phyloP scores from a whole-genome alignment of 2,113 vertebrate genomes.

The Sakesphorus luctuosus region DNA sequence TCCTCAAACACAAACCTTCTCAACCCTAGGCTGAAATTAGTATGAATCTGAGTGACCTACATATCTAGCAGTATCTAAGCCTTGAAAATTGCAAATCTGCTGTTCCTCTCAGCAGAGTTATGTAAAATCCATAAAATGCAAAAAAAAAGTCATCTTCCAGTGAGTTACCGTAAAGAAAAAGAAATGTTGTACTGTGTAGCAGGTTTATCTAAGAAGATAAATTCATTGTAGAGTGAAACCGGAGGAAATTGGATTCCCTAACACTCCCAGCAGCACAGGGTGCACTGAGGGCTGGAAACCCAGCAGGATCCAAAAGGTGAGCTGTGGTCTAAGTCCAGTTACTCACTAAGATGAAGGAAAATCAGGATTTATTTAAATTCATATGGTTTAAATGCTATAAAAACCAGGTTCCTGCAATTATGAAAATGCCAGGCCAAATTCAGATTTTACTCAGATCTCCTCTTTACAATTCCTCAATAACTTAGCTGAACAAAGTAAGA shows the following conservation, averaged over 20 bases:
- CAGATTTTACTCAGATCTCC: background rate
- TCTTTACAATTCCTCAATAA: slow-evolving; percentile 16
- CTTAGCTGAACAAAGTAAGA: slow-evolving; percentile 29
- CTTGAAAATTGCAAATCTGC: background rate
- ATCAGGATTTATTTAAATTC: slow-evolving; percentile 26
- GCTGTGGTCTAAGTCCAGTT: background rate
- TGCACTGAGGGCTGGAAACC: background rate
- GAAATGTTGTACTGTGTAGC: background rate
- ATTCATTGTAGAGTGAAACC: background rate
- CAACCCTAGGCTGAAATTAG: background rate
- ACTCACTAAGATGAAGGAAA: background rate
- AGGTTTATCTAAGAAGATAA: background rate
- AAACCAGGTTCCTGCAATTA: slow-evolving; percentile 50
- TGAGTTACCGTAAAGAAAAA: background rate
- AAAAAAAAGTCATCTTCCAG: background rate
- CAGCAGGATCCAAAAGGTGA: background rate
- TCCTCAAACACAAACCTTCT: background rate
- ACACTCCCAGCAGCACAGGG: background rate
- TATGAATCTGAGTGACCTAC: background rate
- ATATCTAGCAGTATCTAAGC: background rate
- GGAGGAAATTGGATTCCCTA: background rate
- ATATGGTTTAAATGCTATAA: slow-evolving; percentile 9
- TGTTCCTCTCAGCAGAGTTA: background rate
- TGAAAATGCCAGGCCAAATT: slow-evolving; percentile 34
- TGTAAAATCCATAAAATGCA: background rate